Percentiles rank a stretch among this genome's conserved stretches.
phyloP scores from a whole-genome alignment of 2,888 invertebrate genomes.

The Geophilus truncorum region DNA sequence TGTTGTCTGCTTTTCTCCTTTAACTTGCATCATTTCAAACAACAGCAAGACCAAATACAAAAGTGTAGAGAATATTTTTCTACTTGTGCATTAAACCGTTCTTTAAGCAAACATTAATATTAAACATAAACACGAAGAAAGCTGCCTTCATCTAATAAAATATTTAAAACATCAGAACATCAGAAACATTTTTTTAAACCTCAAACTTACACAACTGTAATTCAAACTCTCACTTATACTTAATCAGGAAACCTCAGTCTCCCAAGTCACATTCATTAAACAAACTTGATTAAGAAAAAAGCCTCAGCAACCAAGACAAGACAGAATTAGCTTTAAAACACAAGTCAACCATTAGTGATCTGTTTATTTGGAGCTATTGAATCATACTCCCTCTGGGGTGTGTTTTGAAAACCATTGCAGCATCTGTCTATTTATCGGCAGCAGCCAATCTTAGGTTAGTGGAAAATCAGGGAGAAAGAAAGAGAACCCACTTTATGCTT shows the following conservation, averaged over 20 bases:
- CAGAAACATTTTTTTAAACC: too few species aligned
- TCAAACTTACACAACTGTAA: not conserved
- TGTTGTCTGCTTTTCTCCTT: too few species aligned
- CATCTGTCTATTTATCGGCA: not conserved
- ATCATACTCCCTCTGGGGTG: not conserved
- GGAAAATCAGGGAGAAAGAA: not conserved
- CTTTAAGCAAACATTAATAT: too few species aligned
- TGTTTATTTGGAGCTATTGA: too few species aligned
- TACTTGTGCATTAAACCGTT: too few species aligned
- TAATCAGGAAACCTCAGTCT: not conserved
- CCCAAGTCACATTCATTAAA: slow-evolving; percentile 2
- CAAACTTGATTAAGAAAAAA: not conserved
- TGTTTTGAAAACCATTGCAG: not conserved
- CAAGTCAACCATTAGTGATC: not conserved
- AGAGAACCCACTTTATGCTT: not conserved
- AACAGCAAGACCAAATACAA: too few species aligned
- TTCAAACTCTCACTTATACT: not conserved
- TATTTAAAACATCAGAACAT: not conserved
- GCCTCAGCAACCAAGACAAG: not conserved
- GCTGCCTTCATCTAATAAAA: too few species aligned
- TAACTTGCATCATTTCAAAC: too few species aligned
- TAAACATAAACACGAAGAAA: too few species aligned
- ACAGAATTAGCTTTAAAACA: not conserved
- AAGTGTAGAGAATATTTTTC: too few species aligned
- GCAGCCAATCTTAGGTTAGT: not conserved